Evolutionary conservation across 2,888 invertebrate species (phyloP).

Genomic region (Rotaria socialis): DNA sequence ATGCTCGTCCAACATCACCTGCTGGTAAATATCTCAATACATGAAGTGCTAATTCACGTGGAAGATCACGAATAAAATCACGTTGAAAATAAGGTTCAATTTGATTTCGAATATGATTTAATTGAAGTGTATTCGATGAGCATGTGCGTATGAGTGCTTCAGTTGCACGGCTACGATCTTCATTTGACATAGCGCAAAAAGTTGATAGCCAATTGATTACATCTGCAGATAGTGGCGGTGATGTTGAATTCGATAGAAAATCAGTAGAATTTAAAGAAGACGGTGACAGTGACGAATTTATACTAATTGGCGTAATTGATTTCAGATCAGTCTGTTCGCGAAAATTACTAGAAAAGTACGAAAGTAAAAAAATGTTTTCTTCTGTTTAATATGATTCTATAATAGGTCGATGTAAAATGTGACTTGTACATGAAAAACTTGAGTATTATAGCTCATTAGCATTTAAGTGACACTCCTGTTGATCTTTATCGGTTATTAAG

Average conservation of each 20-base stretch:
- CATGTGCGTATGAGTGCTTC: background rate
- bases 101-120: slow-evolving; percentile 41
- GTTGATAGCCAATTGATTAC: slow-evolving; percentile 1
- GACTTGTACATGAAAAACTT: background rate
- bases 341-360: background rate
- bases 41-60: slow-evolving; percentile 39
- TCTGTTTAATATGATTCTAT: no score
- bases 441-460: background rate
- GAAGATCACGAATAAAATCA: slow-evolving; percentile 44
- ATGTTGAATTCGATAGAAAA: background rate
- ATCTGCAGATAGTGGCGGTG: background rate
- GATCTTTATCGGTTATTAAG: background rate
- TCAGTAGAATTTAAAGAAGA: background rate
- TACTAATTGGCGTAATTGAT: background rate
- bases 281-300: background rate
- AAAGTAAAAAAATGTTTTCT: background rate
- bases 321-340: background rate
- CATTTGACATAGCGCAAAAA: background rate
- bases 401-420: no score
- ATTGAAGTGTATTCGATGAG: slow-evolving; percentile 23
- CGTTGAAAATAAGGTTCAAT: slow-evolving; percentile 46
- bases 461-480: background rate
- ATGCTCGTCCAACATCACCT: slow-evolving; percentile 39
- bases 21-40: slow-evolving; percentile 44
- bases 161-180: slow-evolving; percentile 5